These are phyloP conservation scores for Thripadectes ignobilis DNA, from an alignment of 2,797 vertebrate genomes.

Conservation along the genomic window DNA sequence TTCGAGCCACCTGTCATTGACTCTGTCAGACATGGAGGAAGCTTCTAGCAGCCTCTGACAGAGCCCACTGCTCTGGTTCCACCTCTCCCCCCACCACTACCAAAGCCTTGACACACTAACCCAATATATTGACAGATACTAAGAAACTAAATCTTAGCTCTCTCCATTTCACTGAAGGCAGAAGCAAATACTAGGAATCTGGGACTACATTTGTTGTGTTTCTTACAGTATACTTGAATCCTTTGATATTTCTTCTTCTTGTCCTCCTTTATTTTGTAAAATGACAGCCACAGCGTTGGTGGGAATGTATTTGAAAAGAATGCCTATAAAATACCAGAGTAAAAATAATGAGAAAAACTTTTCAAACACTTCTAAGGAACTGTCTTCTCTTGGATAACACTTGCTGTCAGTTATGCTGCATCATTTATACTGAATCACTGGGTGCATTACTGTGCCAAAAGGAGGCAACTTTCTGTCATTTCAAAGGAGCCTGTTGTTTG, in stretches of 20 bases:
- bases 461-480: not conserved
- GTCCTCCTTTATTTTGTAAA: not conserved
- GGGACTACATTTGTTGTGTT: not conserved
- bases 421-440: conserved; percentile 22
- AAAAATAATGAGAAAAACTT: conserved; percentile 18
- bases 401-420: not conserved
- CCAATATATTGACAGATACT: not conserved
- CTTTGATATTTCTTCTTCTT: not conserved
- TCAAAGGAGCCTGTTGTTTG: conserved; percentile 9
- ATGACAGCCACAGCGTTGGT: not conserved
- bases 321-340: not conserved
- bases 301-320: not conserved
- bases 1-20: not conserved
- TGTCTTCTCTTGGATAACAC: not conserved
- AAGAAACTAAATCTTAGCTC: not conserved
- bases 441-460: not conserved
- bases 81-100: fast-evolving
- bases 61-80: not conserved
- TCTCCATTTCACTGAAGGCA: not conserved
- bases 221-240: not conserved
- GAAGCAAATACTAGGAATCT: not conserved
- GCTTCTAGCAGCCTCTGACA: not conserved
- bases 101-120: not conserved
- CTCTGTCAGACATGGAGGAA: not conserved
- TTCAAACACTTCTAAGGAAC: not conserved